Percentiles rank a stretch among this genome's conserved stretches.
These are phyloP conservation scores for Amphilophus citrinellus DNA, from an alignment of 2,113 vertebrate genomes.

Conservation along the genomic window DNA sequence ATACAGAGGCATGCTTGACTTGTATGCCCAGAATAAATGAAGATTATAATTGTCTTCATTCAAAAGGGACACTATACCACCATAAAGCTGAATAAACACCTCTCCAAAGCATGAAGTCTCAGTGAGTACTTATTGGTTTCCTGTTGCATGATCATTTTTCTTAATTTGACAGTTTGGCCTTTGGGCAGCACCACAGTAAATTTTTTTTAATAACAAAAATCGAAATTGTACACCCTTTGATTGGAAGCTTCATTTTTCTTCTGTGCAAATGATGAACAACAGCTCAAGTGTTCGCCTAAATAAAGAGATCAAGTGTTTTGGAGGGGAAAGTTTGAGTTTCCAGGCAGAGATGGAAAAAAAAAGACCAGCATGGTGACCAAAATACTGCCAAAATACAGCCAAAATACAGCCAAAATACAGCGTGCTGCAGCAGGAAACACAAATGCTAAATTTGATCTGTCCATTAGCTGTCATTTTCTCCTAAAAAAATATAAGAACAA, in stretches of 20 bases:
- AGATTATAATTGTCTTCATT: not conserved
- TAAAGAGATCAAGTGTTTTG: not conserved
- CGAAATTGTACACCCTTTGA: not conserved
- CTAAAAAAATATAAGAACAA: not conserved
- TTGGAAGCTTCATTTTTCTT: no score
- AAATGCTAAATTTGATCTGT: not conserved
- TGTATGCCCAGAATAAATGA: not conserved
- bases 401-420: not conserved
- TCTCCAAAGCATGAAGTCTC: not conserved
- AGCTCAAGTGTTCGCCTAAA: not conserved
- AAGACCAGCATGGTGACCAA: not conserved
- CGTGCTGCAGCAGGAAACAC: not conserved
- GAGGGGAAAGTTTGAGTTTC: not conserved
- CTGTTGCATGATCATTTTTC: not conserved
- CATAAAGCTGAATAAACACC: not conserved
- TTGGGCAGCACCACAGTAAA: not conserved
- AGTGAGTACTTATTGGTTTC: not conserved
- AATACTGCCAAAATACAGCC: not conserved
- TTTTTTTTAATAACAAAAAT: not conserved
- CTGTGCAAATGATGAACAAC: not conserved
- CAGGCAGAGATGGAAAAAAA: no score
- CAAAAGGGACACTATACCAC: not conserved
- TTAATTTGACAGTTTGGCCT: not conserved
- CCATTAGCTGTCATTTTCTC: not conserved
- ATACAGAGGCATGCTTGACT: not conserved